Evolutionary conservation across 1,140 invertebrate species (phyloP), one percentile per base, ranked within the genome.

Genomic region (Harlomillsia oculata): DNA sequence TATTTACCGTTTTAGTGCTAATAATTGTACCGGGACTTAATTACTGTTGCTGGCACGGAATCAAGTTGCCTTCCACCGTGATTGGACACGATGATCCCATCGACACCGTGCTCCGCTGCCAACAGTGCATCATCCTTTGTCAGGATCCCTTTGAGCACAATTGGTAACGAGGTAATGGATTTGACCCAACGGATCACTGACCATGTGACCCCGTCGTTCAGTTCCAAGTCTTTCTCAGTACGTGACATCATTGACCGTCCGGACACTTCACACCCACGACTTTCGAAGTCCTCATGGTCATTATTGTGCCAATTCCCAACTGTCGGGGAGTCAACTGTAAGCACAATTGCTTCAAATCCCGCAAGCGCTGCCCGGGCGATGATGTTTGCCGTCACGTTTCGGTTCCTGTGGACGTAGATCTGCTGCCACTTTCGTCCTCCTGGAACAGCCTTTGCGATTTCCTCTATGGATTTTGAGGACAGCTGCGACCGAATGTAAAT

Each of bases 31-130:
- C n/a, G n/a, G n/a, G 8, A 8, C 11, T 3, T 25, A 14, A 23
- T 14, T 32, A 90, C 87, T 40, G 89, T 79, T 25, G 91, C 80
- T n/a, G 84, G 82, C 28, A 83, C 81, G n/a, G 82, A 79, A 69
- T 96, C 91, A 18, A 95, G 72, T 75, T 96, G 92, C 48, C 90
- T 76, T 0, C 81, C 90, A 2, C 91, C 91, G 71, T 95, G 91
- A 73, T 94, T 95, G 0, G 90, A 95, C 9, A 97, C 89, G 9
- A 90, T 73, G 41, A 97, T 82, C 1, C 77, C 92, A 18, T 76
- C 70, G 16, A 76, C 70, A 13, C 88, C 89, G 40, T 79, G 72
- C 66, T 89, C 73, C 1, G 82, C 72, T 1, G 83, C 89, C 54
- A 83, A 71, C 9, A 81, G 59, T 0, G 91, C 91, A 75, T 97